These are phyloP conservation scores for Chymomyza procnemis DNA, from an alignment of 2,888 invertebrate species.

Conservation along the genomic window DNA sequence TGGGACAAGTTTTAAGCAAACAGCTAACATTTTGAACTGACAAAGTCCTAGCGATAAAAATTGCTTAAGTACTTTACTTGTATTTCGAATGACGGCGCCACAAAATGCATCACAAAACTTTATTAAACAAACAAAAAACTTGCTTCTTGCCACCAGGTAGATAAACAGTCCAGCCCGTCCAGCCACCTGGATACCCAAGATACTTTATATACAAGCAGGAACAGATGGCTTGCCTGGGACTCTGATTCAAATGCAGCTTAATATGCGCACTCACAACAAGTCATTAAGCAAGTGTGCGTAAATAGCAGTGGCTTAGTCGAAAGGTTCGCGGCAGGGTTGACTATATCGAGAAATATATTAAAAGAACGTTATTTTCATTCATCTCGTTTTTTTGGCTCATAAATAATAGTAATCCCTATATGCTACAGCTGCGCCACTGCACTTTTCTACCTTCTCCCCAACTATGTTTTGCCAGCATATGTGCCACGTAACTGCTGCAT, in stretches of 20 bases:
- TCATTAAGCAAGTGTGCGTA: background rate
- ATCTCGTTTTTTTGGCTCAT: too few species aligned
- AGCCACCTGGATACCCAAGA: background rate
- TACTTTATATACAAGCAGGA: background rate
- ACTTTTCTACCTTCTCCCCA: background rate
- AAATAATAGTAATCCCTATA: too few species aligned
- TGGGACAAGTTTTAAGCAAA: conserved; percentile 34
- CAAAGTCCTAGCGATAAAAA: conserved; percentile 67
- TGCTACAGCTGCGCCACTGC: too few species aligned
- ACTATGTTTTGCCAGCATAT: background rate
- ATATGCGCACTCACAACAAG: background rate
- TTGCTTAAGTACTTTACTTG: conserved; percentile 68
- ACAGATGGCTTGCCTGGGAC: background rate
- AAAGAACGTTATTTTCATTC: too few species aligned
- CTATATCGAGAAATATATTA: too few species aligned
- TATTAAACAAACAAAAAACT: conserved; percentile 57
- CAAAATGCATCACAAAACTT: conserved; percentile 46
- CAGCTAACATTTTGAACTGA: conserved; percentile 69
- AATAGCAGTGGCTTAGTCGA: too few species aligned
- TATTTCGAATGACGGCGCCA: conserved; percentile 31
- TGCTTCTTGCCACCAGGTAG: background rate
- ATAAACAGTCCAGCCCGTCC: background rate
- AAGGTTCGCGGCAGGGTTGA: too few species aligned
- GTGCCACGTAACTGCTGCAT: background rate
- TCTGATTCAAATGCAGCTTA: background rate